Percentiles rank a stretch among this genome's conserved stretches.
phyloP scores from a whole-genome alignment of 2,113 vertebrate species.

The Equus quagga region DNA sequence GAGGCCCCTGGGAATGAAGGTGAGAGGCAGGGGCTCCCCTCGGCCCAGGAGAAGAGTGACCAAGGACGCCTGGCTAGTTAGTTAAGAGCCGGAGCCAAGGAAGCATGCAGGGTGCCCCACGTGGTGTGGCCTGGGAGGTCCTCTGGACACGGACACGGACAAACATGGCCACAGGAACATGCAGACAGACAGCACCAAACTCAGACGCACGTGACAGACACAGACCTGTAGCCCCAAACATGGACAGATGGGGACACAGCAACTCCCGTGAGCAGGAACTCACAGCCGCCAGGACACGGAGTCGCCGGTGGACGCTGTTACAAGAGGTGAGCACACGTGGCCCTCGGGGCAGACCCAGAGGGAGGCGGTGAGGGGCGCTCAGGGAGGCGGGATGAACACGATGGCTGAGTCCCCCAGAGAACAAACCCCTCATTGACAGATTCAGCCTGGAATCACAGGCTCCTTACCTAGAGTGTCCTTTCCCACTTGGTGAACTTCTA shows the following conservation, averaged over 20 bases:
- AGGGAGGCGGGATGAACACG: slow-evolving; percentile 38
- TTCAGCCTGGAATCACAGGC: slow-evolving; percentile 67
- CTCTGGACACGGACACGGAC: background rate
- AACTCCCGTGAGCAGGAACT: background rate
- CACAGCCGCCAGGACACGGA: background rate
- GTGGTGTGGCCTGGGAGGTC: background rate
- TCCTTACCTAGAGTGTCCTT: slow-evolving; percentile 84
- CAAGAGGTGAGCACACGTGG: background rate
- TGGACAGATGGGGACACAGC: background rate
- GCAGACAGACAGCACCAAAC: slow-evolving; percentile 72
- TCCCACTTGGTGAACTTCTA: slow-evolving; percentile 85
- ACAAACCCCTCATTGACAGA: slow-evolving; percentile 75
- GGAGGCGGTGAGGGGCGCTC: background rate
- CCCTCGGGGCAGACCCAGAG: background rate
- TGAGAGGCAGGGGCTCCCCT: background rate
- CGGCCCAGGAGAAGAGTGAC: background rate
- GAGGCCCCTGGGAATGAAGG: background rate
- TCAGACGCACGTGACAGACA: slow-evolving; percentile 54
- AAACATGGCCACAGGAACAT: slow-evolving; percentile 67
- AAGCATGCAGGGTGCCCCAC: background rate
- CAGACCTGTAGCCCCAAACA: background rate
- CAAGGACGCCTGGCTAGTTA: background rate
- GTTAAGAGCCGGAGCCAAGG: background rate
- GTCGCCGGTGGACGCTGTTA: background rate
- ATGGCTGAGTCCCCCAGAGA: slow-evolving; percentile 59